Evolutionary conservation across 2,113 vertebrate genomes (phyloP).

Genomic region (Myrmophylax atrothorax): DNA sequence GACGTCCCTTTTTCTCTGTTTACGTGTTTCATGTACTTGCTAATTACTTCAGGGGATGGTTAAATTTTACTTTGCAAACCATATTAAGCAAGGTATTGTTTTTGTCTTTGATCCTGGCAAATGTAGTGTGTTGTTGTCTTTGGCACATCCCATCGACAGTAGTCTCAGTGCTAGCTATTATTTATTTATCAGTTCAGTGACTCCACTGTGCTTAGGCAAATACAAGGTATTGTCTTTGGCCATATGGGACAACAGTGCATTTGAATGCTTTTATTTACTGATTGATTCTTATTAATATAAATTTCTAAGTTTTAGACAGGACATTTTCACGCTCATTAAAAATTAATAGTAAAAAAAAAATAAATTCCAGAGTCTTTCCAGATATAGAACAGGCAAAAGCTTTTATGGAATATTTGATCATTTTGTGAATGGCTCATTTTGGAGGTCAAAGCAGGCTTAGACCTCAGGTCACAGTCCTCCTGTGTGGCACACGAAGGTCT

Average conservation of each 20-base stretch:
- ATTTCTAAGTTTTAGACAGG: not conserved
- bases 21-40: not conserved
- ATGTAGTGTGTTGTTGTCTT: not conserved
- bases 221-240: not conserved
- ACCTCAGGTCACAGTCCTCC: not conserved
- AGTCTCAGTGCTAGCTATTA: not conserved
- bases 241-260: not conserved
- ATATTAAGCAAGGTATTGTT: not conserved
- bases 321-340: not conserved
- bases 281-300: constrained; percentile 10
- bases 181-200: constrained; percentile 39
- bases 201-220: not conserved
- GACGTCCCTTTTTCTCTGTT: not conserved
- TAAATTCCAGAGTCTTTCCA: not conserved
- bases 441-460: not conserved
- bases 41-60: constrained; percentile 12
- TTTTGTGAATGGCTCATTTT: not conserved
- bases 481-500: accelerated
- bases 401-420: not conserved
- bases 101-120: not conserved
- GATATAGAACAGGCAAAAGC: not conserved
- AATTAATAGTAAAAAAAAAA: not conserved
- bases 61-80: not conserved
- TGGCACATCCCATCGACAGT: not conserved
- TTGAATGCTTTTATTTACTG: constrained; percentile 12